Conservation (phyloP, 1,140 invertebrate genomes). For the Trachelipus rathkii region DNA sequence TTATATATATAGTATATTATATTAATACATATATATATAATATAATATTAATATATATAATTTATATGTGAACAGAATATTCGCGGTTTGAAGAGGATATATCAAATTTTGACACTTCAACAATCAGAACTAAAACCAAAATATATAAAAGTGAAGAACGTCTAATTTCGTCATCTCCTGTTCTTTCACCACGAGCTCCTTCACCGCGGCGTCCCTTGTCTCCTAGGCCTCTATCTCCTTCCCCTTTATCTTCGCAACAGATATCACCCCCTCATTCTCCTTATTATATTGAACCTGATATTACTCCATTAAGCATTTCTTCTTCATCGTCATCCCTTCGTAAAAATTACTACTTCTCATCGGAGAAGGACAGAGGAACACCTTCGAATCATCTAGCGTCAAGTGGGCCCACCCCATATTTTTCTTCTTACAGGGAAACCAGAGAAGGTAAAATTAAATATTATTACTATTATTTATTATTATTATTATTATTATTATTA, state of each 20-base stretch:
- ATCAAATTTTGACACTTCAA: not conserved
- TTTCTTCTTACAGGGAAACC: no score
- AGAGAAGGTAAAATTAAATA: no score
- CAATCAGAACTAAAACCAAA: not conserved
- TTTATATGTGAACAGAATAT: not conserved
- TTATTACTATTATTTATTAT: no score
- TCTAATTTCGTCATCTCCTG: not conserved
- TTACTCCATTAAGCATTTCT: not conserved
- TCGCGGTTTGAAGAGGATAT: not conserved
- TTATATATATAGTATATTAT: no score
- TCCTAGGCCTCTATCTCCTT: not conserved
- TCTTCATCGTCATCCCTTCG: not conserved
- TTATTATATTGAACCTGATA: no score
- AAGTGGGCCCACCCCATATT: no score
- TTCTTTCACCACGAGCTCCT: not conserved
- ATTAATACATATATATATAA: not conserved
- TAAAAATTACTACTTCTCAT: not conserved
- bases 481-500: no score
- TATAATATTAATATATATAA: not conserved
- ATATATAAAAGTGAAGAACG: not conserved
- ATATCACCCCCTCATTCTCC: not conserved
- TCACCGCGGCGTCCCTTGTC: not conserved
- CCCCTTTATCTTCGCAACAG: not conserved
- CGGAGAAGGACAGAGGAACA: no score
- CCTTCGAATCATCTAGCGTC: no score